Evolutionary conservation across 2,797 vertebrate genomes (phyloP), one percentile per base, ranked within the genome.

Genomic region (Scarus forsteni): DNA sequence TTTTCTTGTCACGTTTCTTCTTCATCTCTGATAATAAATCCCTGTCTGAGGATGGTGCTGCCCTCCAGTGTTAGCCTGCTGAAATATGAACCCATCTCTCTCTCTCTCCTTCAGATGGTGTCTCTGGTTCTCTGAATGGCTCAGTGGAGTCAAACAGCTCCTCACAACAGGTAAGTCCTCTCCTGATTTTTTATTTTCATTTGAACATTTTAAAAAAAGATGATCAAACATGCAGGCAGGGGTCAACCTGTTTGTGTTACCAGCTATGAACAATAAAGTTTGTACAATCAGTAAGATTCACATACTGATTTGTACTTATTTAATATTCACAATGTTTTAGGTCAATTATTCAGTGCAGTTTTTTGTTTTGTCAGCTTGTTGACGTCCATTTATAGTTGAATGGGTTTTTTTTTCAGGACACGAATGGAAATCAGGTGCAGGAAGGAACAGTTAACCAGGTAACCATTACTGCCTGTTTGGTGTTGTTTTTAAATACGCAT

Each of bases 351-450:
- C 27, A 27, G 27, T 27, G 2, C 2, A 27, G 4, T 2, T 27
- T 27, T 27, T 27, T 27, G 27, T 27, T 27, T 27, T 27, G 27
- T 27, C 27, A 27, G 27, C 27, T 27, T 27, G 27, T 2, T 27
- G 27, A 27, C 27, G 27, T 2, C 27, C 4, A 4, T 27, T 27
- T 27, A 27, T 27, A 27, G 27, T 27, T 49, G 1, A 9, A 18
- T 49, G 13, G n/a, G 8, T 13, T 63, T 79, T 71, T 61, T 16
- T 67, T 56, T 11, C 80, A 98, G 97, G 97, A 98, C 36, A 92
- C 89, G 64, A 98, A 98, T 0, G 97, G 96, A 1, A 98, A 98
- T 87, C 96, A 96, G 88, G 79, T 97, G 58, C 94, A 94, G 16
- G 94, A 93, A 6, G 90, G 80, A 76, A 85, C 80, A 14, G 65